Conservation (phyloP, 2,113 vertebrate genomes). For the Pteronura brasiliensis region DNA sequence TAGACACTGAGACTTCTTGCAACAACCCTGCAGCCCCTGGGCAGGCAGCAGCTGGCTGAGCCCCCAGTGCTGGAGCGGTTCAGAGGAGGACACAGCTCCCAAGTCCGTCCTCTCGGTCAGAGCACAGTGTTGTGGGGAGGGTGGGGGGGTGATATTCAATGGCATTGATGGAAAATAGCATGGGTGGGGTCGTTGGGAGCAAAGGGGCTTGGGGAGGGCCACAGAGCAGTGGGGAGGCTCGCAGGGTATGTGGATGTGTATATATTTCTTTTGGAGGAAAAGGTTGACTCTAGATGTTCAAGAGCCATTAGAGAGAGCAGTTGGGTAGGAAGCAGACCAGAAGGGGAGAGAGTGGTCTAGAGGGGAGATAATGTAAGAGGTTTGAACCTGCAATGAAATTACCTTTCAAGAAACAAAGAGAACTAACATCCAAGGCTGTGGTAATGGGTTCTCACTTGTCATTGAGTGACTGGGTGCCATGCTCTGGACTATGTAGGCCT, state of each 20-base stretch:
- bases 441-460: neutral
- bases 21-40: neutral
- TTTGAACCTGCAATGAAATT: neutral
- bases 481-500: neutral
- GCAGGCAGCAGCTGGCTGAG: neutral
- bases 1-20: neutral
- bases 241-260: accelerated
- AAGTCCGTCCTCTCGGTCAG: neutral
- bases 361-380: neutral
- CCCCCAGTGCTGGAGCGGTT: neutral
- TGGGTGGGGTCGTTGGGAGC: neutral
- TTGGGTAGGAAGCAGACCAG: neutral
- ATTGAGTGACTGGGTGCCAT: neutral
- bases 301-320: neutral
- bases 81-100: neutral
- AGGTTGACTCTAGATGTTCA: neutral
- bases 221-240: neutral
- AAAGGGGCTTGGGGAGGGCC: neutral
- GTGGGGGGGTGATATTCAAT: too few relatives aligned
- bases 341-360: neutral
- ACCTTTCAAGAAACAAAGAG: neutral
- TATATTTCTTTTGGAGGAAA: neutral
- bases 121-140: too few relatives aligned
- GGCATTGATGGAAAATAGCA: neutral
- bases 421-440: neutral